A percentile compares a stretch with the other conserved stretches of the same genome.
These are phyloP conservation scores for Caenorhabditis sp. DNA, from an alignment of 2,888 invertebrate genomes.

Conservation along the genomic window DNA sequence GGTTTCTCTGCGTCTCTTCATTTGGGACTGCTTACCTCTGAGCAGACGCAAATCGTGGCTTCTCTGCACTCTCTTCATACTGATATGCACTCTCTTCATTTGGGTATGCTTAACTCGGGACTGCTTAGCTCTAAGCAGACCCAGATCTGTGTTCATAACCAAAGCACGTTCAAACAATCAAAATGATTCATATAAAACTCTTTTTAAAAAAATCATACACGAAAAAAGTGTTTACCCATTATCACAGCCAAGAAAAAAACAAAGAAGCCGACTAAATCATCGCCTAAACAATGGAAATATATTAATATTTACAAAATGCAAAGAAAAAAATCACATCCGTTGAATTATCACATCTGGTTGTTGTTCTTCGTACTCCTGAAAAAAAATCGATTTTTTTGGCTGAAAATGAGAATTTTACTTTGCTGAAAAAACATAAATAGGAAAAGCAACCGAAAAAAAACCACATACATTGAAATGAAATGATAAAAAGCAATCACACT, in stretches of 20 bases:
- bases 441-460: slow-evolving; percentile 11
- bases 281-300: not conserved
- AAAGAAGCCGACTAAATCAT: not conserved
- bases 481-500: slow-evolving; percentile 4
- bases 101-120: too few species aligned
- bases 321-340: slow-evolving; percentile 3
- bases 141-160: too few species aligned
- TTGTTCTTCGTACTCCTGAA: slow-evolving; percentile 18
- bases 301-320: not conserved
- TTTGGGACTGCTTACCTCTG: too few species aligned
- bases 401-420: too few species aligned
- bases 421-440: too few species aligned
- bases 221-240: not conserved
- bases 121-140: too few species aligned
- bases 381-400: not conserved
- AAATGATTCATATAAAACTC: not conserved
- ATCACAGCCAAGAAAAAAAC: not conserved
- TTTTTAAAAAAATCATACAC: not conserved
- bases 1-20: too few species aligned
- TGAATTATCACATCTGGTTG: slow-evolving; percentile 39
- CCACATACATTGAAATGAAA: not conserved
- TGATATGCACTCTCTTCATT: too few species aligned
- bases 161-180: not conserved
- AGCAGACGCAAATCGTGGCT: too few species aligned
- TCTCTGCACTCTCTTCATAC: too few species aligned